Evolutionary conservation across 2,113 vertebrate species (phyloP).

Genomic region (Grallaria varia): DNA sequence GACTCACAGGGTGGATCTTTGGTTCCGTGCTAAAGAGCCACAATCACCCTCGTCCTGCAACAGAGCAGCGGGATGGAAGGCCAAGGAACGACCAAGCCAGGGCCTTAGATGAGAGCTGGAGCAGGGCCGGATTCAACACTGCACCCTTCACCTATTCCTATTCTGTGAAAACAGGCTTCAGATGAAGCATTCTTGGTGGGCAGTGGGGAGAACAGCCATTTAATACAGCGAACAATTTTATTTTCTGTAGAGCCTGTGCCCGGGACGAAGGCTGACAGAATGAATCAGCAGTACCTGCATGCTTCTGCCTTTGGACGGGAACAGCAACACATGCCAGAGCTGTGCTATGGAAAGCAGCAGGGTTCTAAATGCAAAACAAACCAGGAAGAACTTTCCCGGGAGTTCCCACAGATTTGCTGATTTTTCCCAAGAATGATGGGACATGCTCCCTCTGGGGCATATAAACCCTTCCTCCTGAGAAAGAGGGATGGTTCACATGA

Average conservation of each 20-base stretch:
- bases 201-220: not conserved
- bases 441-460: not conserved
- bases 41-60: not conserved
- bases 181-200: not conserved
- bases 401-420: not conserved
- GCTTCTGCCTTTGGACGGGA: not conserved
- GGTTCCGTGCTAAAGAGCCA: not conserved
- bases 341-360: not conserved
- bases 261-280: not conserved
- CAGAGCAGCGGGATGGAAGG: fast-evolving
- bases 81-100: not conserved
- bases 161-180: not conserved
- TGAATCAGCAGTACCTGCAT: not conserved
- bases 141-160: not conserved
- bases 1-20: not conserved
- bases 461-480: not conserved
- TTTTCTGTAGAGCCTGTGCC: not conserved
- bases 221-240: not conserved
- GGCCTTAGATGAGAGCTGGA: not conserved
- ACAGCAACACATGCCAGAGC: not conserved
- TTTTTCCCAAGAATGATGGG: not conserved
- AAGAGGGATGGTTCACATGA: not conserved
- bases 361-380: not conserved
- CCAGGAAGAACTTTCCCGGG: not conserved
- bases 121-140: not conserved